Evolutionary conservation across 2,888 invertebrate genomes (phyloP), one percentile per base, ranked within the genome.

Genomic region (Morpho helenor): DNA sequence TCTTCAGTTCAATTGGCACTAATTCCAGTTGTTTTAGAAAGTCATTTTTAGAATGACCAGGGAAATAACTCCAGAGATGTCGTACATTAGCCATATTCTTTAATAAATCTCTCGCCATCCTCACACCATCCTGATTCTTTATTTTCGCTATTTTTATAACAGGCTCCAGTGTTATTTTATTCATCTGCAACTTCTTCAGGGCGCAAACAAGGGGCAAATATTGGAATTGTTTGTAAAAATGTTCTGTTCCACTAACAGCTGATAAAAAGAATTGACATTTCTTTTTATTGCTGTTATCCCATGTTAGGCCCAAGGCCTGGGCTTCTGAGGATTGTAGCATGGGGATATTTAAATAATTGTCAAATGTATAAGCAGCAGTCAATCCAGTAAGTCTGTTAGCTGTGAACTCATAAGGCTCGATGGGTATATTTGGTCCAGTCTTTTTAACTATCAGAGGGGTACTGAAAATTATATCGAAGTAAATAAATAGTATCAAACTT

Each of bases 121-220:
- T 68, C 3, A 68, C 57, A 0, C 76, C 77, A 1, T 73, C 47
- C n/a, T 60, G 59, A 52, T 77, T 79, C 56, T 80, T 82, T 0
- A 79, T 75, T 51, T 69, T 76, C 0, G 82, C 80, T 50, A 79
- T 76, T 61, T 81, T 79, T 0, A 77, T 45, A 0, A 81, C 75
- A 0, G 71, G 67, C 7, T 74, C 71, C 0, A 72, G 8, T 0
- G 76, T 75, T 8, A 82, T 72, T 61, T 82, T 82, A 16, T 76
- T 75, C 3, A 79, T 57, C 41, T 78, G 74, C 9, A 75, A 67
- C 59, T 82, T 82, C 22, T 76, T 72, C 10, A 83, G 44, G 2
- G 76, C 79, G 49, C 81, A 82, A 5, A 83, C 31, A 0, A 83
- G 64, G 0, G 82, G 82, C 66, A 70, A 80, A 63, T 65, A 82